phyloP scores from a whole-genome alignment of 2,797 vertebrate species.

The Gallinago stenura region DNA sequence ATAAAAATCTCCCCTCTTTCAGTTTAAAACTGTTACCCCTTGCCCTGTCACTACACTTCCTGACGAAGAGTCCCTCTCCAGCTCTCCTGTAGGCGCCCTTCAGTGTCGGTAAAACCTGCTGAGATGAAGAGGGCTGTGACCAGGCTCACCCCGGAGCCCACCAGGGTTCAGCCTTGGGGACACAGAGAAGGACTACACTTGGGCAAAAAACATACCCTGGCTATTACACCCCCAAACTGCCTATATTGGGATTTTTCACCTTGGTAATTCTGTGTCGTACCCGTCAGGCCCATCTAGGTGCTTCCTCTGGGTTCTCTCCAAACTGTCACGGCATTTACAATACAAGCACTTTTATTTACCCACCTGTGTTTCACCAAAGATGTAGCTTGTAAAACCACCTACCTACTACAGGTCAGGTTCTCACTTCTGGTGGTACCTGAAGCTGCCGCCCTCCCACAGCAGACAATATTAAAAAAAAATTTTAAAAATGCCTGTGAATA shows the following conservation, averaged over 20 bases:
- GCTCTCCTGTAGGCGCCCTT: too few relatives aligned
- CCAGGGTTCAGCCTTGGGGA: rapidly evolving
- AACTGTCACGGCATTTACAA: neutral
- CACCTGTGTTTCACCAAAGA: neutral
- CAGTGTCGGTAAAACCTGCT: neutral
- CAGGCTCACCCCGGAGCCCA: neutral
- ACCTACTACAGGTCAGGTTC: neutral
- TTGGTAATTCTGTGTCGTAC: rapidly evolving
- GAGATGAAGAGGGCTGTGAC: neutral
- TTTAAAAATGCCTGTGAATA: neutral
- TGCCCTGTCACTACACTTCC: too few relatives aligned
- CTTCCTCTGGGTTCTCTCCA: neutral
- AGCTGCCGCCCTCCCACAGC: neutral
- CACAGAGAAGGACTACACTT: rapidly evolving
- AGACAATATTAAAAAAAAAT: neutral
- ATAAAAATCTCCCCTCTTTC: too few relatives aligned
- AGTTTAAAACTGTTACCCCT: too few relatives aligned
- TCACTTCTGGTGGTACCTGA: neutral
- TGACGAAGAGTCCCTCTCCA: too few relatives aligned
- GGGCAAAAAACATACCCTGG: rapidly evolving
- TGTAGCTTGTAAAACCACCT: neutral
- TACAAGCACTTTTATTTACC: neutral
- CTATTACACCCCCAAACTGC: rapidly evolving
- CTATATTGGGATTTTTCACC: rapidly evolving
- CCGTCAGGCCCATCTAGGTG: neutral